phyloP scores from a whole-genome alignment of 1,140 invertebrate species.

The Pygmarrhopalites habei region DNA sequence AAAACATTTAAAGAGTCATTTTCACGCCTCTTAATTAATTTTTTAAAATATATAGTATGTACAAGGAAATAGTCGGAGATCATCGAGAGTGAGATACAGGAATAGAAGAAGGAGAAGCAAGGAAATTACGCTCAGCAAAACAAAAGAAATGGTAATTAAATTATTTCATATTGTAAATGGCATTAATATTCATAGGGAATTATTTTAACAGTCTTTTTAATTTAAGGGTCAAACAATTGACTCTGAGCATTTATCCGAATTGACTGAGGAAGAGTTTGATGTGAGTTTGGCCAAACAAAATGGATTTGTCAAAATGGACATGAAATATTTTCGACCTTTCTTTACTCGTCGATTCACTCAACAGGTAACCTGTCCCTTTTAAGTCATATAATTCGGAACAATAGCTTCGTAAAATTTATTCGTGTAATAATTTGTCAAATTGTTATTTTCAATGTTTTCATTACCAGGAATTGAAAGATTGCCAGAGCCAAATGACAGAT shows the following conservation, averaged over 20 bases:
- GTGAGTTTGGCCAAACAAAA: slow-evolving; percentile 59
- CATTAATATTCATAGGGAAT: too few relatives aligned
- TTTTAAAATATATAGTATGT: slow-evolving; percentile 47
- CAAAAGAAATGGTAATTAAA: slow-evolving; percentile 82
- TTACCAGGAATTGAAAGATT: slow-evolving; percentile 81
- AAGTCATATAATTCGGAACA: too few relatives aligned
- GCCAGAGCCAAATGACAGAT: slow-evolving; percentile 91
- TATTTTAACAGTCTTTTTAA: background rate
- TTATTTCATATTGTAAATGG: too few relatives aligned
- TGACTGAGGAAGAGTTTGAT: slow-evolving; percentile 90
- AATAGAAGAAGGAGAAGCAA: slow-evolving; percentile 59
- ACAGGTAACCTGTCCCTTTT: slow-evolving; percentile 52
- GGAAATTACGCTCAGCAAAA: slow-evolving; percentile 90
- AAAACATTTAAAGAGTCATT: too few relatives aligned
- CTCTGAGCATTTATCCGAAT: slow-evolving; percentile 89
- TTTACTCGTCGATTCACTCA: slow-evolving; percentile 91
- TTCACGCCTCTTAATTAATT: slow-evolving; percentile 6
- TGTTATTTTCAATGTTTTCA: too few relatives aligned
- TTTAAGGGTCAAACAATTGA: slow-evolving; percentile 83
- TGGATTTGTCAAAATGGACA: slow-evolving; percentile 82
- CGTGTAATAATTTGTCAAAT: background rate
- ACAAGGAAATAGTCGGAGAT: slow-evolving; percentile 56
- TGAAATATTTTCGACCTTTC: slow-evolving; percentile 90
- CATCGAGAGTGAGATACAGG: slow-evolving; percentile 45
- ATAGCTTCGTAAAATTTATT: background rate